Evolutionary conservation across 2,113 vertebrate genomes (phyloP), one percentile per base, ranked within the genome.

Genomic region (Nothocercus nigrocapillus): DNA sequence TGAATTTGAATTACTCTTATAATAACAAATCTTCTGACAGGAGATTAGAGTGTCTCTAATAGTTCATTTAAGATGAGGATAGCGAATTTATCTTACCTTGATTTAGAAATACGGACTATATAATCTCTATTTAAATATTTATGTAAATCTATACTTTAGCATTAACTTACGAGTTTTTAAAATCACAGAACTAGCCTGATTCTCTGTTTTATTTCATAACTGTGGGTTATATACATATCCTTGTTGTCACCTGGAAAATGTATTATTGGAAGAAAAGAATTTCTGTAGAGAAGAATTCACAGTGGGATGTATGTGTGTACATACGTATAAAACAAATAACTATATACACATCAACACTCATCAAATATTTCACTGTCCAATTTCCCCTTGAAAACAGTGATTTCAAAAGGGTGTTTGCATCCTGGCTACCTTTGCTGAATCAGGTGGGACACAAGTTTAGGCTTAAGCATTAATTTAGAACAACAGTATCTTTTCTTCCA

Each of bases 381-480:
- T 73, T 77, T 73, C 54, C 22, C 32, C 13, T 73, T 85, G 81
- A 77, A 91, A 90, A 63, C 16, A 51, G 34, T 38, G 25, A 20
- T 79, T 94, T 53, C 74, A 51, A 94, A 95, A 59, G 61, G 80
- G 91, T 44, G 32, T 86, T 1, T 30, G 34, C 53, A 79, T 73
- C n/a, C 93, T 96, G 70, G 56, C 72, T 95, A 51, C 61, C 13
- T 83, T 82, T 89, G 59, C 15, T 45, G 66, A 88, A 88, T 82
- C 28, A 82, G 74, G 61, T 79, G 38, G 93, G 87, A 92, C 78
- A 90, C 73, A 34, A 70, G 88, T 89, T 84, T 92, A 95, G 83
- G 89, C 89, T 96, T 94, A 94, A 92, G 67, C 42, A 94, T 58
- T 95, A 77, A 89, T 90, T 96, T 96, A 89, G 51, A 56, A 64